phyloP scores from a whole-genome alignment of 2,113 vertebrate genomes.

The Phasianus colchicus region DNA sequence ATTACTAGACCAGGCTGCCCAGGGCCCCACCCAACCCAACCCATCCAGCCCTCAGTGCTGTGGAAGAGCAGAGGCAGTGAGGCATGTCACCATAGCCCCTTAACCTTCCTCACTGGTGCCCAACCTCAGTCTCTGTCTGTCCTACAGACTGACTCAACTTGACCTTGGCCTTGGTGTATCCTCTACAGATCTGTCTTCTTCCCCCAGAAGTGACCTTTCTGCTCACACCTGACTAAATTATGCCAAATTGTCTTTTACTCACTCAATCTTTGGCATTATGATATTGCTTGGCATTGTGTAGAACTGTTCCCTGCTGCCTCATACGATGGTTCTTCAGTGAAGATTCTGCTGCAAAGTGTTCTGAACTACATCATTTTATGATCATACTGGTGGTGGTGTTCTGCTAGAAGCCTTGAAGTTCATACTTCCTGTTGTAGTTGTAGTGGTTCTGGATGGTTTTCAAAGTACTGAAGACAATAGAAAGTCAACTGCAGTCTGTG shows the following conservation, averaged over 20 bases:
- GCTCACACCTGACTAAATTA: not conserved
- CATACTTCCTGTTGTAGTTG: rapidly evolving
- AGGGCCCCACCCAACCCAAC: no score
- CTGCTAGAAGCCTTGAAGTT: not conserved
- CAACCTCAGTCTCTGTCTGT: not conserved
- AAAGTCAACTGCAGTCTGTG: not conserved
- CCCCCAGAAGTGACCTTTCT: not conserved
- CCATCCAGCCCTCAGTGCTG: not conserved
- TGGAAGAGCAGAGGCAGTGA: not conserved
- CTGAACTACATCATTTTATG: not conserved
- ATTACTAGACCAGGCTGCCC: no score
- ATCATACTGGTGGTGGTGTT: not conserved
- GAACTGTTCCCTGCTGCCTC: not conserved
- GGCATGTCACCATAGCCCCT: rapidly evolving
- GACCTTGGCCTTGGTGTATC: not conserved
- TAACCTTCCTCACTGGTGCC: not conserved
- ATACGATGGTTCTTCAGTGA: not conserved
- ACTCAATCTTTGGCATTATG: rapidly evolving
- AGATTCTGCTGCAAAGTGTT: not conserved
- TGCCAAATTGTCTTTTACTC: not conserved
- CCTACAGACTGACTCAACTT: not conserved
- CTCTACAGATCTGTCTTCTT: not conserved
- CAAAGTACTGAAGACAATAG: not conserved
- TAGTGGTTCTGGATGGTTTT: not conserved
- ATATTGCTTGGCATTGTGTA: not conserved